Evolutionary conservation across 2,888 invertebrate genomes (phyloP).

Genomic region (Hypena proboscidalis): DNA sequence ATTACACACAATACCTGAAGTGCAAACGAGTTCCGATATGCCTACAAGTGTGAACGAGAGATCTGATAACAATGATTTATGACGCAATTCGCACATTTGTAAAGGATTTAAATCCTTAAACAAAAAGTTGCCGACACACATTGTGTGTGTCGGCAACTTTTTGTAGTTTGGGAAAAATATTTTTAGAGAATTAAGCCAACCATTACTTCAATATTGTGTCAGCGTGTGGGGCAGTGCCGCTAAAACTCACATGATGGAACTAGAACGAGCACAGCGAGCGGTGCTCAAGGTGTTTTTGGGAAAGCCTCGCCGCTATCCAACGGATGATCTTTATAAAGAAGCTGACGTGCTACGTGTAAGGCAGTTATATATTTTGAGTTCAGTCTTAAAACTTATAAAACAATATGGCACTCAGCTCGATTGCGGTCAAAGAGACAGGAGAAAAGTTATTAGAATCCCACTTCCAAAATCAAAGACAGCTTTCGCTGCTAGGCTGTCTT

Average conservation of each 20-base stretch:
- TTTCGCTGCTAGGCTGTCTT: no score
- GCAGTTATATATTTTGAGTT: no score
- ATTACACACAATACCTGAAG: slow-evolving; percentile 5
- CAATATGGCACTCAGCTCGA: no score
- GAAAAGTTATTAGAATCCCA: no score
- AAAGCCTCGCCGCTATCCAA: no score
- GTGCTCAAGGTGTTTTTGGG: no score
- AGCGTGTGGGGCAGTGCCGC: background rate
- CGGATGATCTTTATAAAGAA: no score
- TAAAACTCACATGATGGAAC: background rate
- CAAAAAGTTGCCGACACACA: background rate
- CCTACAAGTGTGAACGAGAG: no score
- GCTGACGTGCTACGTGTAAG: no score
- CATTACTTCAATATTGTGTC: background rate
- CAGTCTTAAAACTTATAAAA: no score
- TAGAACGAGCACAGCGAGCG: background rate
- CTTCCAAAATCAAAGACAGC: no score
- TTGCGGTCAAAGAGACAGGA: no score
- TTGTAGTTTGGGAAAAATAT: slow-evolving; percentile 2
- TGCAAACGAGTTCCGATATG: slow-evolving; percentile 3
- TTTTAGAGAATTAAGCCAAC: slow-evolving; percentile 1
- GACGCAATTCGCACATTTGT: slow-evolving; percentile 4
- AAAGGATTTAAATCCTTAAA: slow-evolving; percentile 1
- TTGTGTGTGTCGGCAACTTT: slow-evolving; percentile 1
- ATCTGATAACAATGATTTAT: slow-evolving; percentile 4